Conservation (phyloP, 2,797 vertebrate species). For the Triplophysa bombifrons region DNA sequence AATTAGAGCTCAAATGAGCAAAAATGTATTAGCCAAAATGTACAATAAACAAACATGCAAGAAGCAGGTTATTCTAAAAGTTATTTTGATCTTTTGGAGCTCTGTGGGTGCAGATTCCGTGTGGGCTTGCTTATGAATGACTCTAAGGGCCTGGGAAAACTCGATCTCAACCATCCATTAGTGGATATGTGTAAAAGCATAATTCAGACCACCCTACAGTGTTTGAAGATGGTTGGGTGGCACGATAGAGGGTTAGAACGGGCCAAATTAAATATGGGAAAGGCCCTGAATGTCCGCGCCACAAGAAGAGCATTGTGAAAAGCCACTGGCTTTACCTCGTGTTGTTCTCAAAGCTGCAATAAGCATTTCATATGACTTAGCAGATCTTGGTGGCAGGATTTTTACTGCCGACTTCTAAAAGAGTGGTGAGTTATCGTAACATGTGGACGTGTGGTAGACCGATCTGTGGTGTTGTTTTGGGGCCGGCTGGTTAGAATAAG, state of each 20-base stretch:
- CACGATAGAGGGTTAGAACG: slow-evolving; percentile 37
- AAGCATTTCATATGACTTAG: slow-evolving; percentile 30
- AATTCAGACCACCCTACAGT: slow-evolving; percentile 56
- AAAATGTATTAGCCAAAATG: background rate
- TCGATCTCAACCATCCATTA: slow-evolving; percentile 50
- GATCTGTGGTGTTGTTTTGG: slow-evolving; percentile 50
- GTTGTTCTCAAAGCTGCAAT: slow-evolving; percentile 31
- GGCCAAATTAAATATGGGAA: slow-evolving; percentile 57
- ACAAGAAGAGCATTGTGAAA: slow-evolving; percentile 52
- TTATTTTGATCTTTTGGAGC: background rate
- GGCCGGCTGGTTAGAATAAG: slow-evolving; percentile 52
- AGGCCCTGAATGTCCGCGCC: slow-evolving; percentile 46
- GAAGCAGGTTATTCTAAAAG: background rate
- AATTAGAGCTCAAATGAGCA: background rate
- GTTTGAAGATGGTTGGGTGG: slow-evolving; percentile 55
- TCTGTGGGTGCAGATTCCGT: background rate
- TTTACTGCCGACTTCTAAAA: slow-evolving; percentile 41
- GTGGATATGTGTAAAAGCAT: slow-evolving; percentile 43
- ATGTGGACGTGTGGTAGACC: slow-evolving; percentile 55
- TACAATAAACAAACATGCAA: background rate
- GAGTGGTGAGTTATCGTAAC: slow-evolving; percentile 61
- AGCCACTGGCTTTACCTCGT: slow-evolving; percentile 39
- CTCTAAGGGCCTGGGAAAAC: slow-evolving; percentile 44
- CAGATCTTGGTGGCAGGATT: slow-evolving; percentile 24
- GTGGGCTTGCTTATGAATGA: slow-evolving; percentile 30